A percentile compares a stretch with the other conserved stretches of the same genome.
phyloP scores from a whole-genome alignment of 2,888 invertebrate genomes.

The Rapana venosa region DNA sequence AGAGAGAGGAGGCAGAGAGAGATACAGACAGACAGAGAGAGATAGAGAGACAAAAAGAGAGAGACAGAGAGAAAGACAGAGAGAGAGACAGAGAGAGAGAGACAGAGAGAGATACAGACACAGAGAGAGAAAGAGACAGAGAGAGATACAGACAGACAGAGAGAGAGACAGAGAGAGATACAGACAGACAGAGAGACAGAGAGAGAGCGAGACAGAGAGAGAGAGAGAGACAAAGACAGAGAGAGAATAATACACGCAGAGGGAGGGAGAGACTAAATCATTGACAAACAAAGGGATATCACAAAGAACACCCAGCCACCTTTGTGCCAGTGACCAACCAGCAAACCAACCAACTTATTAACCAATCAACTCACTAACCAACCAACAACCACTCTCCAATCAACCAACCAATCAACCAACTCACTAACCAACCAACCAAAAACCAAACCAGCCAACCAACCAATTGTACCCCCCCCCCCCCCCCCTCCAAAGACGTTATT shows the following conservation, averaged over 20 bases:
- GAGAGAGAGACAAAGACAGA: neutral
- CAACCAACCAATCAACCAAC: too few species aligned
- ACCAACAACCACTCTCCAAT: too few species aligned
- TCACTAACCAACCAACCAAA: too few species aligned
- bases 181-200: neutral
- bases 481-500: too few species aligned
- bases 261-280: neutral
- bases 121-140: neutral
- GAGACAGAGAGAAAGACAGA: neutral
- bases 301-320: too few species aligned
- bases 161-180: neutral
- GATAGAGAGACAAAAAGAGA: neutral
- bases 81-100: slow-evolving; percentile 22
- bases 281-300: neutral
- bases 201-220: neutral
- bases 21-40: slow-evolving; percentile 10
- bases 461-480: too few species aligned
- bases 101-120: neutral
- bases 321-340: too few species aligned
- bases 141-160: neutral
- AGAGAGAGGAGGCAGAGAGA: neutral
- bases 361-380: too few species aligned
- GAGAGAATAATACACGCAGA: neutral
- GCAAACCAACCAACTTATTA: too few species aligned
- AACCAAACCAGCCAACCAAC: too few species aligned